Base-by-base conservation (phyloP, 2,888 invertebrate species). In the Drosophila falleni region DNA sequence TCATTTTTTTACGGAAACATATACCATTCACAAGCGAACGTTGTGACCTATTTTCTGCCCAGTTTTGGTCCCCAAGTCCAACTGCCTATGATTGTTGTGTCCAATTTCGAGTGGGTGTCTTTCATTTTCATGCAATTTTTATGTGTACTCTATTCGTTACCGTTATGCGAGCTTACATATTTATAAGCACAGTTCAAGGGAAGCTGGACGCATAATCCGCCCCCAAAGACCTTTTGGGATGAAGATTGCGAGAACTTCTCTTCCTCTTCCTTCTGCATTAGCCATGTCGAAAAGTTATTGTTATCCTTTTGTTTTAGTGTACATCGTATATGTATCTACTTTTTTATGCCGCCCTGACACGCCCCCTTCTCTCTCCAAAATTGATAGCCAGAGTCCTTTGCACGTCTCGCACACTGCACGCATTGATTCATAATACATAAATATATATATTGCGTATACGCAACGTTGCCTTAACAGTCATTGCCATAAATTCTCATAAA, bases 391-490 rank as follows among this genome's bases (percentile, higher is more conserved):
- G 35, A 37, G 46, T 46, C 41, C 35, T 10, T 10, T 50, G 64
- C 39, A 49, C 41, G 62, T 55, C 55, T 60, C 56, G 54, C 61
- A 46, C 44, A 62, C 62, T 51, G 61, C 73, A 81, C 83, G 84
- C 85, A 81, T 87, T 89, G 88, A 89, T 87, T 89, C 87, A 87
- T 89, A 87, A 88, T 79, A 87, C 89, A 89, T 88, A 87, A 87
- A 87, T 89, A 88, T 74, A 88, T 86, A 84, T 84, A 84, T 89
- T 89, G 84, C 87, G 89, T 84, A 89, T 84, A 78, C 84, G 84
- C 87, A 75, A 64, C 72, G 49, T 50, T 49, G 71, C 67, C 64
- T 49, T 42, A 39, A 53, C 72, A 70, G 64, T 58, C 74, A 69
- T 73, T 69, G 75, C 78, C 81, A 86, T 88, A 88, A 88, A 89